Evolutionary conservation across 2,113 vertebrate species (phyloP).

Genomic region (Motacilla alba): DNA sequence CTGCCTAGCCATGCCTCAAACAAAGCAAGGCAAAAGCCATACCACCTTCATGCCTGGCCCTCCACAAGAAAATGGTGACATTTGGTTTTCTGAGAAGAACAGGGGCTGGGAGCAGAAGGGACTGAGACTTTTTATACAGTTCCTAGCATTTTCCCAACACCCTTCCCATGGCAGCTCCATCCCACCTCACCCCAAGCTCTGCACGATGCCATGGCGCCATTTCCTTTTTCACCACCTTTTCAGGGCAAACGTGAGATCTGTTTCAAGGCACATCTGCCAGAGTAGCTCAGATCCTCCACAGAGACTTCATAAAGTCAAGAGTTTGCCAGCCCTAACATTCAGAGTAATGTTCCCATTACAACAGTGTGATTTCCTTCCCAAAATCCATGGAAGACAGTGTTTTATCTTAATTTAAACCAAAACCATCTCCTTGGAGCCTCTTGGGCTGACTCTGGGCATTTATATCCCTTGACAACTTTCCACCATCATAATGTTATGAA

Average conservation of each 20-base stretch:
- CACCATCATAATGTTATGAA: slow-evolving; percentile 59
- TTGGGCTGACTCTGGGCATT: background rate
- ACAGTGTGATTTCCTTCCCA: background rate
- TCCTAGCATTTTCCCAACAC: background rate
- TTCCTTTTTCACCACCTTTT: background rate
- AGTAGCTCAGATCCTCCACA: background rate
- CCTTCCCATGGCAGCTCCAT: background rate
- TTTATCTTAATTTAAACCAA: slow-evolving; percentile 48
- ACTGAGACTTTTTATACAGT: background rate
- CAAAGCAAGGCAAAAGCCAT: background rate
- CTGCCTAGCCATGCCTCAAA: background rate
- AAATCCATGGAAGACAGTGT: slow-evolving; percentile 27
- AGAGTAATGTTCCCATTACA: slow-evolving; percentile 39
- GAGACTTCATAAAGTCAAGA: background rate
- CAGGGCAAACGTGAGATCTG: background rate
- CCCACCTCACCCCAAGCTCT: background rate
- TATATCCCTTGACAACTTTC: slow-evolving; percentile 51
- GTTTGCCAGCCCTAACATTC: slow-evolving; percentile 5
- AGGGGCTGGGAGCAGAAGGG: background rate
- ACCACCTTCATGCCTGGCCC: background rate
- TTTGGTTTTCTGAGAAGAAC: background rate
- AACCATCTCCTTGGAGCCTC: slow-evolving; percentile 20
- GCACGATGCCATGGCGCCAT: background rate
- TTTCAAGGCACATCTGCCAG: background rate
- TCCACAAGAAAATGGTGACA: background rate